Percentiles rank a stretch among this genome's conserved stretches.
Conservation (phyloP, 2,113 vertebrate species). For the Ageneiosus marmoratus region DNA sequence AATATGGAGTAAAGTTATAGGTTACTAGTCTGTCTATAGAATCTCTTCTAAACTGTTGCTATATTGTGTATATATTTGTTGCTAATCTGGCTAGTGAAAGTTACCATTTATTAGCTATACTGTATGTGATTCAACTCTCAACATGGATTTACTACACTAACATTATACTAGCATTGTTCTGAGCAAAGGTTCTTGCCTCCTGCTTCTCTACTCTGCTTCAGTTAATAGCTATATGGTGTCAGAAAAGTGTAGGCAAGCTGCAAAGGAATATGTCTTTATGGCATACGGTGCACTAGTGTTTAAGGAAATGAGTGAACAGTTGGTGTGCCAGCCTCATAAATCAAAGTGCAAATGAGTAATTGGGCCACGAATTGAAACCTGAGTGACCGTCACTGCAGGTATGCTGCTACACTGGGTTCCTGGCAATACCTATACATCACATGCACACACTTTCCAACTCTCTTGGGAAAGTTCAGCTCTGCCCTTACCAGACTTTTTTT, state of each 20-base stretch:
- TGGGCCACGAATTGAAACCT: constrained; percentile 52
- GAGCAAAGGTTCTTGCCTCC: not conserved
- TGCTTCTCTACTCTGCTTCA: not conserved
- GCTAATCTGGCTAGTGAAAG: not conserved
- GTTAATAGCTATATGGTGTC: not conserved
- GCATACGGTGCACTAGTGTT: constrained; percentile 43
- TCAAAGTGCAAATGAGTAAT: constrained; percentile 58
- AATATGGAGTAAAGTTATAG: not conserved
- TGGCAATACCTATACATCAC: constrained; percentile 49
- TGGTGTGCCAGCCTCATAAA: constrained; percentile 50
- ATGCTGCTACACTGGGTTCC: constrained; percentile 36
- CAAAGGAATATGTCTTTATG: constrained; percentile 40
- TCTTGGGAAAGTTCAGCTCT: not conserved
- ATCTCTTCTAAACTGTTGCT: not conserved
- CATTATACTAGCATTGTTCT: not conserved
- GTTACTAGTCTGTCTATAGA: not conserved
- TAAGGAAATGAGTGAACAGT: constrained; percentile 59
- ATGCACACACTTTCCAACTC: constrained; percentile 14
- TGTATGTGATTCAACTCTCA: not conserved
- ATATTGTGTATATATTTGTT: not conserved
- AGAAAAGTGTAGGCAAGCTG: constrained; percentile 12
- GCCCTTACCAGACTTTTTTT: not conserved
- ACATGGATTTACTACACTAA: not conserved
- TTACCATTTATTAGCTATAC: not conserved
- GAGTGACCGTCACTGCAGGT: constrained; percentile 49